Base-by-base conservation (phyloP, 2,888 invertebrate genomes). In the Gibbula magus region DNA sequence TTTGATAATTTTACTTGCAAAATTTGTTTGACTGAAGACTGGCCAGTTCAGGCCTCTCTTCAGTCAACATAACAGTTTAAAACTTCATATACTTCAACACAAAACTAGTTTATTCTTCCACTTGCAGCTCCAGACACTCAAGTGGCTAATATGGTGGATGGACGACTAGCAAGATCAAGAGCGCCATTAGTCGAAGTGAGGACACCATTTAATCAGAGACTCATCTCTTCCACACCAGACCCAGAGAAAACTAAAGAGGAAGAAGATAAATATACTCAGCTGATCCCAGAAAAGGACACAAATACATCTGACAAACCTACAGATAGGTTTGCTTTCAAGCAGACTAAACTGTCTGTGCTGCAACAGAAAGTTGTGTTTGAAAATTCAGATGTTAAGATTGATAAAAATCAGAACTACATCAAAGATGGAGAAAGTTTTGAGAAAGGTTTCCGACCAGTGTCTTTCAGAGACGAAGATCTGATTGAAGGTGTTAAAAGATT, bases 151-250 rank as follows among this genome's bases (percentile, higher is more conserved):
- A 35, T 75, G 75, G 53, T 75, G 29, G 53, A 54, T 54, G 75
- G 75, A 1, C n/a, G 35, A 0, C 75, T 52, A 13, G 53, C 75
- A 13, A 52, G 75, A 32, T 53, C 75, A 4, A 66, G 75, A 61
- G 79, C 79, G 22, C 79, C 80, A 35, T 75, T 81, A 22, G 76
- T 70, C 16, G 82, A 82, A 13, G 80, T 80, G 18, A 86, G 83
- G 25, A 86, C 89, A 29, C 87, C 86, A 8, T 91, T 89, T 56
- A 91, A 91, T 77, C 86, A 83, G 32, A 83, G 89, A 7, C 84
- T 91, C 10, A 82, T 87, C 0, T 89, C 89, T 0, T 91, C 90
- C 0, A 91, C 90, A 10, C 90, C 90, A n/a, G 90, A 91, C 66
- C 89, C 90, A 25, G 89, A 90, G 20, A 86, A 86, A 75, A 79